A percentile compares a stretch with the other conserved stretches of the same genome.
phyloP scores from a whole-genome alignment of 2,888 invertebrate genomes.

The Morpho helenor region DNA sequence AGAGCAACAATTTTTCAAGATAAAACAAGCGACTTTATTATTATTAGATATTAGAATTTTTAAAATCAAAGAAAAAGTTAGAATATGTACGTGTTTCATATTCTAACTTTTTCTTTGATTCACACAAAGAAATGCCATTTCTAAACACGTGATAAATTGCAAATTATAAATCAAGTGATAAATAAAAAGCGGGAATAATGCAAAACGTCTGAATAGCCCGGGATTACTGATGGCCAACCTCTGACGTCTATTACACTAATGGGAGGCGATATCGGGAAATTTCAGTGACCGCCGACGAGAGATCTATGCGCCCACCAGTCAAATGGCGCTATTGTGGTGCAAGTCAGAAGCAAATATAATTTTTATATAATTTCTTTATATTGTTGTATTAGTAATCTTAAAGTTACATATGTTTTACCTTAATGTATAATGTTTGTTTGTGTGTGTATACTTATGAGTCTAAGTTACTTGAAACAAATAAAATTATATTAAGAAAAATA shows the following conservation, averaged over 20 bases:
- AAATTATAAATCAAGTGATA: constrained; percentile 8
- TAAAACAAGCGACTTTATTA: too few species aligned
- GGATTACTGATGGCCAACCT: constrained; percentile 45
- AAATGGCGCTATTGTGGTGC: constrained; percentile 27
- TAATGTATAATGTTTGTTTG: neutral
- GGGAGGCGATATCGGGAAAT: constrained; percentile 38
- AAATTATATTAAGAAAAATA: too few species aligned
- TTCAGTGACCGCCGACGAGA: constrained; percentile 44
- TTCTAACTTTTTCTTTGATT: too few species aligned
- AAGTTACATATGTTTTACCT: too few species aligned
- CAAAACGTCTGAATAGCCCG: constrained; percentile 32
- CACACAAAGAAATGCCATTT: neutral
- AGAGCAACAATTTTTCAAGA: too few species aligned
- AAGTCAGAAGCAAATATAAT: constrained; percentile 19
- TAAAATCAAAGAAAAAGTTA: too few species aligned
- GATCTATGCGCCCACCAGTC: constrained; percentile 38
- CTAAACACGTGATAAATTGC: constrained; percentile 2
- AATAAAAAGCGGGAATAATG: constrained; percentile 10
- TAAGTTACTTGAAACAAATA: too few species aligned
- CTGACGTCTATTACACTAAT: constrained; percentile 57
- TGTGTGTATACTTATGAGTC: neutral
- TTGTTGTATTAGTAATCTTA: too few species aligned
- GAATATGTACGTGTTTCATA: too few species aligned
- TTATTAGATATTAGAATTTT: too few species aligned
- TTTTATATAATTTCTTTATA: too few species aligned